Evolutionary conservation across 2,888 invertebrate species (phyloP).

Genomic region (Cerceris rybyensis): DNA sequence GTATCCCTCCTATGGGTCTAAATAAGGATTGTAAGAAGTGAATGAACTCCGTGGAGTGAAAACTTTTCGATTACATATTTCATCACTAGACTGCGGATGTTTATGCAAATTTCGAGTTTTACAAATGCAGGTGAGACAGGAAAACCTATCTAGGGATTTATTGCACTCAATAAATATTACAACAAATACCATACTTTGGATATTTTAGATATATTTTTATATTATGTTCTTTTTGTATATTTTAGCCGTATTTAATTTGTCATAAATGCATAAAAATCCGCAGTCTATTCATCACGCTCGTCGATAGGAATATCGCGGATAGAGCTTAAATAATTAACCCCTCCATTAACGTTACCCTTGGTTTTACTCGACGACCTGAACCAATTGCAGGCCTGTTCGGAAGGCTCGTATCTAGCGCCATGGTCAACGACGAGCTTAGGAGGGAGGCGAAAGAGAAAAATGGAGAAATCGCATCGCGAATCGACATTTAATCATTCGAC

Average conservation of each 20-base stretch:
- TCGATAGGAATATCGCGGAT: not conserved
- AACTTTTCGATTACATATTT: not conserved
- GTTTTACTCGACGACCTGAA: not conserved
- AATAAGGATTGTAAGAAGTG: not conserved
- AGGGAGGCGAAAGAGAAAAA: conserved; percentile 24
- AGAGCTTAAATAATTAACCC: not conserved
- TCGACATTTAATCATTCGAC: conserved; percentile 59
- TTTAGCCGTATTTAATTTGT: too few relatives aligned
- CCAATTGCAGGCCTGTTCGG: too few relatives aligned
- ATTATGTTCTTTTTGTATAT: too few relatives aligned
- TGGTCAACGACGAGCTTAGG: conserved; percentile 39
- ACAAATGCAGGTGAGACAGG: too few relatives aligned
- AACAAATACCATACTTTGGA: too few relatives aligned
- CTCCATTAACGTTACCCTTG: not conserved
- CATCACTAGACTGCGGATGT: too few relatives aligned
- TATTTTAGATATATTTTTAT: too few relatives aligned
- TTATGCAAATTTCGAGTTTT: too few relatives aligned
- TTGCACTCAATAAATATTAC: too few relatives aligned
- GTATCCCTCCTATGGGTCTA: not conserved
- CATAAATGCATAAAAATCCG: too few relatives aligned
- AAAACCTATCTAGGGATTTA: too few relatives aligned
- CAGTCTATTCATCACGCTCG: not conserved
- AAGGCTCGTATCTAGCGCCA: not conserved
- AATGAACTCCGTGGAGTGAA: not conserved
- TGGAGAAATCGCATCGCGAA: conserved; percentile 33